phyloP scores from a whole-genome alignment of 2,888 invertebrate genomes.

The Caenorhabditis virilis region DNA sequence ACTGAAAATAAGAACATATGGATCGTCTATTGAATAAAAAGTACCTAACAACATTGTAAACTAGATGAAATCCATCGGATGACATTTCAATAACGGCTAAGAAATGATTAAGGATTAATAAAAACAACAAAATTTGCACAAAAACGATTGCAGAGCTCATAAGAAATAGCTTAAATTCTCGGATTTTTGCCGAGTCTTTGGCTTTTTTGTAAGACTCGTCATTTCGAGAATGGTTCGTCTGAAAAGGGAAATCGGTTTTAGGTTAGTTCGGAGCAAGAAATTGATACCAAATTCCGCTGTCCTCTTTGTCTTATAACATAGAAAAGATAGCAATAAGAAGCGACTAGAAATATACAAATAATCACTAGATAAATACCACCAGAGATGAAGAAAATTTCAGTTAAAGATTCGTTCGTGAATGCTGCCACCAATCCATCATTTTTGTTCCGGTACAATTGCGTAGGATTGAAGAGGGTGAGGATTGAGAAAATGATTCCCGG shows the following conservation, averaged over 20 bases:
- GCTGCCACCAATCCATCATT: too few relatives aligned
- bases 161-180: neutral
- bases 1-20: neutral
- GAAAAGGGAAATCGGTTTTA: too few relatives aligned
- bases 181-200: conserved; percentile 7
- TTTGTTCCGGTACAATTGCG: too few relatives aligned
- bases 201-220: conserved; percentile 17
- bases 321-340: conserved; percentile 25
- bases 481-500: too few relatives aligned
- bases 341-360: conserved; percentile 14
- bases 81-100: neutral
- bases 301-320: conserved; percentile 8
- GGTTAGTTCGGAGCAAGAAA: too few relatives aligned
- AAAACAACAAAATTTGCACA: neutral
- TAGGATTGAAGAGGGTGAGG: too few relatives aligned
- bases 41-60: neutral
- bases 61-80: neutral
- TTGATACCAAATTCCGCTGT: neutral
- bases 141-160: neutral
- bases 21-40: neutral
- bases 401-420: too few relatives aligned
- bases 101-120: neutral
- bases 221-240: neutral
- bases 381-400: conserved; percentile 18
- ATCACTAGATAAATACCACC: conserved; percentile 23